These are phyloP conservation scores for Phataginus tricuspis DNA, from an alignment of 2,797 vertebrate genomes.

Conservation along the genomic window DNA sequence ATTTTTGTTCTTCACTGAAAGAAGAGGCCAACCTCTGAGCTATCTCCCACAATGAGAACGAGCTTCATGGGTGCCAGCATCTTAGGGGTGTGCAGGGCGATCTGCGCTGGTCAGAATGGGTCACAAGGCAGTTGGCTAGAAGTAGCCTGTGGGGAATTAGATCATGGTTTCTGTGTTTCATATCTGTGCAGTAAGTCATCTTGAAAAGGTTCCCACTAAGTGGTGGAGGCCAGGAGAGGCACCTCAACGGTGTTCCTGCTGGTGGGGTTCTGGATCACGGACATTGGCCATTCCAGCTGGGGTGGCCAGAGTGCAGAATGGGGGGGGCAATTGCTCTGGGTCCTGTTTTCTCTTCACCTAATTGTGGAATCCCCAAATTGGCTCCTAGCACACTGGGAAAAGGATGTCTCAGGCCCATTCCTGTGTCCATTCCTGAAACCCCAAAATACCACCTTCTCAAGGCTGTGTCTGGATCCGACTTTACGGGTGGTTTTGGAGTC, in stretches of 20 bases:
- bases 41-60: not conserved
- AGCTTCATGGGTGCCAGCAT: not conserved
- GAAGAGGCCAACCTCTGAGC: not conserved
- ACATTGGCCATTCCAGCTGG: not conserved
- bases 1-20: not conserved
- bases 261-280: rapidly evolving
- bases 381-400: not conserved
- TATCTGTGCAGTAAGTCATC: not conserved
- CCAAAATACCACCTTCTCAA: not conserved
- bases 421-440: not conserved
- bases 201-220: not conserved
- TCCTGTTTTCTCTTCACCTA: not conserved
- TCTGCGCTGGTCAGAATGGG: not conserved
- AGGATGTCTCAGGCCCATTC: not conserved
- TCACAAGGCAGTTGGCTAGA: not conserved
- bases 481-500: not conserved
- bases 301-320: no score
- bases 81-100: not conserved
- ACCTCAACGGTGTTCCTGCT: not conserved
- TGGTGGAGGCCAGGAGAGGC: not conserved
- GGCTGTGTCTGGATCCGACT: not conserved
- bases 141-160: not conserved
- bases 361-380: not conserved
- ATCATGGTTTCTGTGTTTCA: not conserved
- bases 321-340: not conserved